These are phyloP conservation scores for Caenorhabditis remanei DNA, from an alignment of 1,140 invertebrate genomes.

Conservation along the genomic window DNA sequence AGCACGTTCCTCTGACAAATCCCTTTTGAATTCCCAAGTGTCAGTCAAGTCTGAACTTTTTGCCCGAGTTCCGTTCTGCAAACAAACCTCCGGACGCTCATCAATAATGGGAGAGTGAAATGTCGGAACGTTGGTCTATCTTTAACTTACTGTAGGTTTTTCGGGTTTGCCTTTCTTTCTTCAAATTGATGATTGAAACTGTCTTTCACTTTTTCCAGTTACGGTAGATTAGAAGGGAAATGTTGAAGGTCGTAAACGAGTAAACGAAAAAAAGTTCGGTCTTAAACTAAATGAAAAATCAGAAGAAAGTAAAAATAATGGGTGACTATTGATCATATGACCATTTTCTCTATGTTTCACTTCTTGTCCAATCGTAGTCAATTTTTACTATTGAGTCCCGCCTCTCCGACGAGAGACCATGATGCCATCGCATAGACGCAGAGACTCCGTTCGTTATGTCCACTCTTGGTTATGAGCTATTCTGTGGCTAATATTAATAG, in stretches of 20 bases:
- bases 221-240: constrained; percentile 7
- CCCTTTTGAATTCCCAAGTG: constrained; percentile 5
- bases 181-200: background rate
- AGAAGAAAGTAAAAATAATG: constrained; percentile 26
- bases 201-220: background rate
- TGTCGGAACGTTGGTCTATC: background rate
- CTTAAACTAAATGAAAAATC: background rate
- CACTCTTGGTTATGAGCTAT: background rate
- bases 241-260: background rate
- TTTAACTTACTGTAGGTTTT: constrained; percentile 31
- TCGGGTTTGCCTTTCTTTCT: background rate
- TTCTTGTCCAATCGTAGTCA: constrained; percentile 34
- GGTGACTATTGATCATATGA: constrained; percentile 29
- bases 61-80: background rate
- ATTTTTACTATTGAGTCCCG: constrained; percentile 15
- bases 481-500: background rate
- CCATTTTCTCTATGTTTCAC: background rate
- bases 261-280: background rate
- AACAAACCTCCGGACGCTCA: constrained; percentile 5
- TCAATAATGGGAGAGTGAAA: background rate
- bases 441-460: background rate
- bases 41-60: background rate
- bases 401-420: background rate
- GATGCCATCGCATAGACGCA: background rate
- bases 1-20: background rate